phyloP scores from a whole-genome alignment of 1,140 invertebrate species.

The Apis laboriosa region DNA sequence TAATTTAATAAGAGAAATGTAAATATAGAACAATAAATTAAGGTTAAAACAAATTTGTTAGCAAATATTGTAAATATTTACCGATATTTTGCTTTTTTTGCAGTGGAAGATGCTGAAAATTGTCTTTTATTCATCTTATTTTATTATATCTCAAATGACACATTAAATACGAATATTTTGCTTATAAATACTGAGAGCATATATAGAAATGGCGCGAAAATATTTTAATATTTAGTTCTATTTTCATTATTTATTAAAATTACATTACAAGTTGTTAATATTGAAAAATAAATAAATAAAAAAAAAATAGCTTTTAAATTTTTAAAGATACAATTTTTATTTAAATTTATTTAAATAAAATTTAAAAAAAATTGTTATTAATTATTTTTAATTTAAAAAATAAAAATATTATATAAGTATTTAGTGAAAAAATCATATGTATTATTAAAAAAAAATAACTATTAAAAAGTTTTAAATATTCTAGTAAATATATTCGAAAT shows the following conservation, averaged over 20 bases:
- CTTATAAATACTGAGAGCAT: background rate
- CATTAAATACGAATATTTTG: background rate
- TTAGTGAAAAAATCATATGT: background rate
- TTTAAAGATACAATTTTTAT: background rate
- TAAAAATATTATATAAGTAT: background rate
- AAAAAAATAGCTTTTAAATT: background rate
- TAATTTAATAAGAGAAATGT: background rate
- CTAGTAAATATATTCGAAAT: background rate
- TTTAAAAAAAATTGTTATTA: background rate
- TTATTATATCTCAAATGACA: background rate
- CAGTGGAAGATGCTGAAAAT: slow-evolving; percentile 35
- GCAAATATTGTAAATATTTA: slow-evolving; percentile 27
- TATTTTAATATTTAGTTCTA: slow-evolving; percentile 5
- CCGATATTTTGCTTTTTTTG: slow-evolving; percentile 67
- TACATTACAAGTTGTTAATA: background rate
- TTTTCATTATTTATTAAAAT: background rate
- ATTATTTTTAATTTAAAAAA: background rate
- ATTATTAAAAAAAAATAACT: background rate
- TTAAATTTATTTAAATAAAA: background rate
- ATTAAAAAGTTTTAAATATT: background rate
- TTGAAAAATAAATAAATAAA: background rate
- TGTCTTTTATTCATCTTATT: slow-evolving; percentile 38
- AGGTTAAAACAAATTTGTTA: slow-evolving; percentile 10
- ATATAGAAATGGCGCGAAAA: slow-evolving; percentile 42
- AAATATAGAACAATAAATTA: background rate